Percentiles rank a stretch among this genome's conserved stretches.
Conservation (phyloP, 2,797 vertebrate genomes). For the Hippopotamyrus pictus region DNA sequence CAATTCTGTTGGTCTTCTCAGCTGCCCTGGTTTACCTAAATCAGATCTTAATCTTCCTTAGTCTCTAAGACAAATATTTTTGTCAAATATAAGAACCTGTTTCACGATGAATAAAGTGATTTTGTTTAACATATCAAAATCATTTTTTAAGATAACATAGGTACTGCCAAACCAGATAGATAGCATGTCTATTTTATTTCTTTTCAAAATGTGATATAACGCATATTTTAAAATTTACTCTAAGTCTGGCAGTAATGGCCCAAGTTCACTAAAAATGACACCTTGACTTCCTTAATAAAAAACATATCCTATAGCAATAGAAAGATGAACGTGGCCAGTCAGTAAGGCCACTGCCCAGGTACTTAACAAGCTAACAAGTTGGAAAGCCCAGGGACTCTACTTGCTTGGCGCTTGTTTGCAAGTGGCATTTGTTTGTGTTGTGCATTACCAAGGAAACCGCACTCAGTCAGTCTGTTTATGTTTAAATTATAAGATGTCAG, state of each 20-base stretch:
- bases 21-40: not conserved
- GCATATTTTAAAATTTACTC: not conserved
- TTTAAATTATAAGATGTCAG: slow-evolving; percentile 8
- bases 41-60: not conserved
- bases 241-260: not conserved
- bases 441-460: slow-evolving; percentile 15
- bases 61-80: not conserved
- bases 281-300: not conserved
- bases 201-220: not conserved
- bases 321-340: not conserved
- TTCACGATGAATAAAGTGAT: not conserved
- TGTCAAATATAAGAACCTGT: not conserved
- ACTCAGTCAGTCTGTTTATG: slow-evolving; percentile 6
- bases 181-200: not conserved
- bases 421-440: not conserved
- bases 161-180: not conserved
- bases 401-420: not conserved
- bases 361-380: not conserved
- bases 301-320: too few relatives aligned
- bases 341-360: not conserved
- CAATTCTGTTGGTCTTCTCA: not conserved
- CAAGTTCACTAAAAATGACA: not conserved
- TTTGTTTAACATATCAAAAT: not conserved
- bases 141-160: not conserved
- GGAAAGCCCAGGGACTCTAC: not conserved